Evolutionary conservation across 2,888 invertebrate species (phyloP).

Genomic region (Lissonota sp.): DNA sequence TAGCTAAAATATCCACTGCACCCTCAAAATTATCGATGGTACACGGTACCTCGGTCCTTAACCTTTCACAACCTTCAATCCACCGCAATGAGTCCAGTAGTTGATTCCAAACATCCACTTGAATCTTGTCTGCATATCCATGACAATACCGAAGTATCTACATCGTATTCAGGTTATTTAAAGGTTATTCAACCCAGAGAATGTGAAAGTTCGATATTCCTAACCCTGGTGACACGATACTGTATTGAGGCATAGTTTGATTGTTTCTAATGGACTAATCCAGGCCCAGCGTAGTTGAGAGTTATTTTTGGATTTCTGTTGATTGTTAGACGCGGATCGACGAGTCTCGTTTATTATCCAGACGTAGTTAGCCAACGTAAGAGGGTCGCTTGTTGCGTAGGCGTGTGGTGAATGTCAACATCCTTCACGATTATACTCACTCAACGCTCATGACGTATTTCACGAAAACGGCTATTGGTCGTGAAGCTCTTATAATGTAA

Average conservation of each 20-base stretch:
- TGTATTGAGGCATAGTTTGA: too few relatives aligned
- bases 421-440: constrained; percentile 45
- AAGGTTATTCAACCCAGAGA: too few relatives aligned
- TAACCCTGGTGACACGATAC: too few relatives aligned
- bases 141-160: background rate
- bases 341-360: too few relatives aligned
- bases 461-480: constrained; percentile 52
- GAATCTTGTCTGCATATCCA: background rate
- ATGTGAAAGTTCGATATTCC: too few relatives aligned
- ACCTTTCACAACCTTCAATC: constrained; percentile 4
- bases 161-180: too few relatives aligned
- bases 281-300: too few relatives aligned
- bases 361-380: constrained; percentile 12
- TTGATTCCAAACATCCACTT: constrained; percentile 40
- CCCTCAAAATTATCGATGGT: constrained; percentile 42
- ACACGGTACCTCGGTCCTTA: constrained; percentile 25
- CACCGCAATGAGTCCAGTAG: constrained; percentile 10
- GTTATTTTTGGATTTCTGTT: too few relatives aligned
- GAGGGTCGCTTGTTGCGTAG: constrained; percentile 22
- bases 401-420: constrained; percentile 28
- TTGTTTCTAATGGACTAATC: too few relatives aligned
- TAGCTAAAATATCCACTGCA: constrained; percentile 12
- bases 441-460: constrained; percentile 51
- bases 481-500: constrained; percentile 17
- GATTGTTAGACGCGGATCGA: too few relatives aligned